These are phyloP conservation scores for Gobius niger DNA, from an alignment of 2,113 vertebrate genomes.

Conservation along the genomic window DNA sequence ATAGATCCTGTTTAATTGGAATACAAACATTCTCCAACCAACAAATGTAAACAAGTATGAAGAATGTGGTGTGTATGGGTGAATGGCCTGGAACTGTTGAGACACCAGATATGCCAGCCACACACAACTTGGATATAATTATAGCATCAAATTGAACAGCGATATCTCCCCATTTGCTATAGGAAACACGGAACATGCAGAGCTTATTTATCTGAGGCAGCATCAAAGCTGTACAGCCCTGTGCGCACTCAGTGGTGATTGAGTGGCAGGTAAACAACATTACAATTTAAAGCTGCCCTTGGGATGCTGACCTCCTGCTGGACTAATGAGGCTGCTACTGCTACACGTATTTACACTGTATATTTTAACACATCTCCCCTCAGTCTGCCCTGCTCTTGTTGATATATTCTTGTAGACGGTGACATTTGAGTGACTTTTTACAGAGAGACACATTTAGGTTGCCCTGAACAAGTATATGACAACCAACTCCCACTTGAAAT, in stretches of 20 bases:
- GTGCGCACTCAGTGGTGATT: slow-evolving; percentile 36
- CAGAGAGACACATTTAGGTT: background rate
- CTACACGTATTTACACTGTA: background rate
- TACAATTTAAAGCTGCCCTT: slow-evolving; percentile 50
- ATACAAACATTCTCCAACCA: too few relatives aligned
- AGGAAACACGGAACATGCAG: too few relatives aligned
- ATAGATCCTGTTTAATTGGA: too few relatives aligned
- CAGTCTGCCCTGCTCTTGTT: background rate
- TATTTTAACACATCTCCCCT: background rate
- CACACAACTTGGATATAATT: background rate
- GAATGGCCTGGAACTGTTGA: background rate
- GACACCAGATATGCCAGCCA: background rate
- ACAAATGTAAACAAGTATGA: too few relatives aligned
- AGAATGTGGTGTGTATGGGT: too few relatives aligned
- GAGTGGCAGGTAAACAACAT: slow-evolving; percentile 61
- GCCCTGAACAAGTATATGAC: background rate
- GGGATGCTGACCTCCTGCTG: slow-evolving; percentile 40
- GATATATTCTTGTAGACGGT: background rate
- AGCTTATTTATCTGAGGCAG: background rate
- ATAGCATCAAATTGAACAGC: background rate
- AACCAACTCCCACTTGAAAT: slow-evolving; percentile 47
- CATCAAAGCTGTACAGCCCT: slow-evolving; percentile 31
- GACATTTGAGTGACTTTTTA: slow-evolving; percentile 4
- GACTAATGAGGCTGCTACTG: slow-evolving; percentile 31
- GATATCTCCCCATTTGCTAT: background rate